These are phyloP conservation scores for Erpobdella octoculata DNA, from an alignment of 2,888 invertebrate genomes.

Conservation along the genomic window DNA sequence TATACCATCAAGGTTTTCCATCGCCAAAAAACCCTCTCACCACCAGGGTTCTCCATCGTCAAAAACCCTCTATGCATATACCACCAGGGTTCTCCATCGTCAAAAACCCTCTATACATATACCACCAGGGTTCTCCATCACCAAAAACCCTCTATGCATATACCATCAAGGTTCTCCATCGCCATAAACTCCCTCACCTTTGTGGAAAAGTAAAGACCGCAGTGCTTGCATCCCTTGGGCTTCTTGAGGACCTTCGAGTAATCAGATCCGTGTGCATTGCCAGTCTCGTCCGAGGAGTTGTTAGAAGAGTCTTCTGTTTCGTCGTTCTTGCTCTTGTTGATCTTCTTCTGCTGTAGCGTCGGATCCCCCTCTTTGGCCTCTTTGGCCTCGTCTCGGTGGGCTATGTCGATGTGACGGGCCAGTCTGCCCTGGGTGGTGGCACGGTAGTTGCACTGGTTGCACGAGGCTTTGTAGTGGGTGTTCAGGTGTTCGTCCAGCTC, in stretches of 20 bases:
- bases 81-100: too few species aligned
- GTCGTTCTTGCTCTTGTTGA: neutral
- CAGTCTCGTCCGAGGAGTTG: neutral
- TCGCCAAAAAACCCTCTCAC: too few species aligned
- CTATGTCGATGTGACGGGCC: conserved; percentile 6
- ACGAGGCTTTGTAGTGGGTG: conserved; percentile 21
- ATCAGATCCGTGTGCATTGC: neutral
- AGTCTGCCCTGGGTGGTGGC: conserved; percentile 22
- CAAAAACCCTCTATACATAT: neutral
- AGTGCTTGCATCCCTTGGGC: neutral
- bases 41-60: too few species aligned
- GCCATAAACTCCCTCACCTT: neutral
- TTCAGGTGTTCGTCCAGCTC: neutral
- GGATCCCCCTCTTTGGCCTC: neutral
- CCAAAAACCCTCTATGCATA: neutral
- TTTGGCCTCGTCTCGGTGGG: conserved; percentile 5
- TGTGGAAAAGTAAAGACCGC: neutral
- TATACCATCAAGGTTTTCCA: neutral
- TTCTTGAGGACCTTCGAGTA: neutral
- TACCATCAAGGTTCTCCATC: neutral
- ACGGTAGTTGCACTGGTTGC: conserved; percentile 20
- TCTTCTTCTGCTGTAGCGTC: neutral
- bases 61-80: too few species aligned
- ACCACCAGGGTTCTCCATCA: neutral
- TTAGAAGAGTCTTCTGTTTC: neutral